Base-by-base conservation (phyloP, 2,888 invertebrate species). In the Trichopoda pennipes region DNA sequence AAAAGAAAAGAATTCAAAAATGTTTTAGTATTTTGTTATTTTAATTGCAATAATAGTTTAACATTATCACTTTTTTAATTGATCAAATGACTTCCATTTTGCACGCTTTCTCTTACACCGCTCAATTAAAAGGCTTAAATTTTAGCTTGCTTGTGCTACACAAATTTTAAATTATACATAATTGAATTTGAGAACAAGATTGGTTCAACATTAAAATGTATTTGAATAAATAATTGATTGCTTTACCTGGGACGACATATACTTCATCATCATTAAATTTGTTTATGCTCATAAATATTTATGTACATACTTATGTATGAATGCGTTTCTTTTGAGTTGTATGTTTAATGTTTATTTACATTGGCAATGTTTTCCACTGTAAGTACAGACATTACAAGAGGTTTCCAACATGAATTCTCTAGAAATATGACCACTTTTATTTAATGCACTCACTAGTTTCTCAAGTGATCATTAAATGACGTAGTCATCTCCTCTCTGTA, bases 381-480 rank as follows among this genome's bases (percentile, higher is more conserved):
- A 56, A 17, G 21, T 66, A 38, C 28, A n/a, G 14, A 42, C 23
- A 61, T 38, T 55, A 55, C 28, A 53, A 70, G 55, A 47, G 77
- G 35, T 63, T 70, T 69, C 17, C 60, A 76, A 44, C 44, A 47
- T 69, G 32, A 61, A 76, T 69, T 77, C 51, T 17, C 55, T 44
- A 63, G 61, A 77, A 76, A 47, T 69, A 19, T 56, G 19, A 49
- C 53, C 44, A 70, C 53, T 69, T 69, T 68, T 61, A 47, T 61
- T 72, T 38, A 69, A 70, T 42, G 49, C 68, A 64, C 68, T 77
- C 35, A 56, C 16, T 17, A 32, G 21, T 12, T 77, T 51, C 63
- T 81, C 77, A 81, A 77, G 81, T 73, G 81, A 56, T 66, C 72
- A 12, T 66, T 68, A 55, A 61, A 60, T 76, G 76, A 76, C 38